Conservation (phyloP, 2,797 vertebrate species). For the Gymnopithys bicolor region DNA sequence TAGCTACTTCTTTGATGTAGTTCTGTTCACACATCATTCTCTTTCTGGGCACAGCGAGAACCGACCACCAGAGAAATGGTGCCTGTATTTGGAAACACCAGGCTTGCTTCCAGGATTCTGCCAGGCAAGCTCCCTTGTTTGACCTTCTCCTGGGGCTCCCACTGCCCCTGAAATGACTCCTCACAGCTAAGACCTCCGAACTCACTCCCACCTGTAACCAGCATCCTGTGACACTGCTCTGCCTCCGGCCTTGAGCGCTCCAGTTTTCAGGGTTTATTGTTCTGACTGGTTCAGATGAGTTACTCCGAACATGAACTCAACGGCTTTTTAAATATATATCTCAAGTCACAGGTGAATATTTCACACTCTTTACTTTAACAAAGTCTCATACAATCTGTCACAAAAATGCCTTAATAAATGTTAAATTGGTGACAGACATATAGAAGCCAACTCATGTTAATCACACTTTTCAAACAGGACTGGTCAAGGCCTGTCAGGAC, state of each 20-base stretch:
- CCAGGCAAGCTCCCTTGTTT: background rate
- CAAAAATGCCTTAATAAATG: slow-evolving; percentile 19
- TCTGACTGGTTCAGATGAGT: background rate
- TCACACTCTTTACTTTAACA: background rate
- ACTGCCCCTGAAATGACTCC: background rate
- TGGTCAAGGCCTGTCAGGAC: background rate
- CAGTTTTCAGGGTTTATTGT: background rate
- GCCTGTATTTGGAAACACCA: background rate
- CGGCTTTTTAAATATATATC: background rate
- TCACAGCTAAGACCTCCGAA: background rate
- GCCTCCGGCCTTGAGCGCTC: fast-evolving
- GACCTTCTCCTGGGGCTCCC: background rate
- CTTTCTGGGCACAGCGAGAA: background rate
- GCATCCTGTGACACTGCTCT: background rate
- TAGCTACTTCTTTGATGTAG: background rate
- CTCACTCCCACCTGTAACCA: background rate
- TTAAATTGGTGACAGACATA: background rate
- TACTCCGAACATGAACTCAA: background rate
- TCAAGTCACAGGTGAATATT: slow-evolving; percentile 41
- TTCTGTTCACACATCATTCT: background rate
- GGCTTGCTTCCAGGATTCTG: background rate
- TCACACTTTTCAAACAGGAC: background rate
- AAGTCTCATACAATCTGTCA: background rate
- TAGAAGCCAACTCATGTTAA: background rate
- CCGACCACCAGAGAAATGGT: fast-evolving